Base-by-base conservation (phyloP, 2,888 invertebrate species). In the Acleris literana region DNA sequence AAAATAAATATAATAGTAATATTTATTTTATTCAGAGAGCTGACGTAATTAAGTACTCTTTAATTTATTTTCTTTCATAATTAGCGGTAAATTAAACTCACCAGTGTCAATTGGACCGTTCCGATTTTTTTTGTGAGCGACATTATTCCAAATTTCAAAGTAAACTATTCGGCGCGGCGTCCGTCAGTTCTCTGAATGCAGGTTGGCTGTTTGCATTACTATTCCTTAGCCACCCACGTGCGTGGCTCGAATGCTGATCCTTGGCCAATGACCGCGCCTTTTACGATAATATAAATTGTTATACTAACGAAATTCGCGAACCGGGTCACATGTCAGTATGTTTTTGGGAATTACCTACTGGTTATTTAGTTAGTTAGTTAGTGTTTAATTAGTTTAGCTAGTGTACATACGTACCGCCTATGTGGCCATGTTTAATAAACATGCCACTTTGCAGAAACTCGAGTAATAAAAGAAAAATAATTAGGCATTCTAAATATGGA, bases 231-330 rank as follows among this genome's bases (percentile, higher is more conserved):
- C 84, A 81, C 90, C 91, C 88, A 90, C 90, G 83, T 60, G 64
- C 70, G 72, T 74, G 74, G 78, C 80, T 80, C 80, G 81, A 81
- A 76, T 76, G 79, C 39, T 73, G 71, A 77, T 74, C 78, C 84
- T 91, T 91, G 81, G 80, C 85, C 84, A 87, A 86, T 77, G 79
- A 76, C 79, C 81, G 80, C 73, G 72, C 84, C 83, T 76, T 84
- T 76, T 78, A 76, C 54, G 55, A 72, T 75, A 72, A 71, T 69
- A 69, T 73, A 68, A 69, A 70, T 72, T 69, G 70, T 71, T 69
- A 74, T 70, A 48, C 43, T 70, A 74, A 73, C 76, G 74, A 76
- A 80, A 82, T 74, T 73, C 70, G 72, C 70, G 53, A 61, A 66
- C 52, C 48, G 39, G 66, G 66, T 66, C 66, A 66, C 44, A 61